Percentiles rank a stretch among this genome's conserved stretches.
These are phyloP conservation scores for Sitodiplosis mosellana DNA, from an alignment of 1,140 invertebrate species.

Conservation along the genomic window DNA sequence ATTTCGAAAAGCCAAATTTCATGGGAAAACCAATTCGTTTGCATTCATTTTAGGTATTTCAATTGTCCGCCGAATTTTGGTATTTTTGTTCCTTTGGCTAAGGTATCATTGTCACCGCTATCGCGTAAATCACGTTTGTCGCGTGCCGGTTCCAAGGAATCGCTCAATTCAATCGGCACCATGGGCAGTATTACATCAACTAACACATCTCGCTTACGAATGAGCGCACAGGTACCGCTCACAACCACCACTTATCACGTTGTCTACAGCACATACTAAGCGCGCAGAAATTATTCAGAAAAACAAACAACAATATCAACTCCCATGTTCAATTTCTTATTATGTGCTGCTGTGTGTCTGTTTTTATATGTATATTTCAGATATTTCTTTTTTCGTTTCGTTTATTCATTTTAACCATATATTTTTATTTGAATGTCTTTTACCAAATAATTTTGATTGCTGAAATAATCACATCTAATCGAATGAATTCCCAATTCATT, in stretches of 20 bases:
- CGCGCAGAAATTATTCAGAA: neutral
- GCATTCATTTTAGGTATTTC: slow-evolving; percentile 60
- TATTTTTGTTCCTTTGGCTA: slow-evolving; percentile 76
- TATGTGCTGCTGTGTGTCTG: neutral
- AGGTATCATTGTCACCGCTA: slow-evolving; percentile 68
- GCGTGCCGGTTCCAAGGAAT: slow-evolving; percentile 67
- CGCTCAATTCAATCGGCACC: slow-evolving; percentile 56
- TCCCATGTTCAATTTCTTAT: neutral
- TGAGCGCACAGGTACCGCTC: slow-evolving; percentile 23
- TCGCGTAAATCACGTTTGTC: slow-evolving; percentile 45
- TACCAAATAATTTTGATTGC: too few relatives aligned
- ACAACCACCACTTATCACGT: neutral
- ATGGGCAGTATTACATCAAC: slow-evolving; percentile 49
- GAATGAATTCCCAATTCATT: neutral
- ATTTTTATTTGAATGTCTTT: neutral
- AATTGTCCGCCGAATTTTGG: slow-evolving; percentile 78
- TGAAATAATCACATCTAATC: too few relatives aligned
- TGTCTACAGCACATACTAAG: neutral
- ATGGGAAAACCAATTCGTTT: neutral
- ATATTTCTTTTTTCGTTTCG: neutral
- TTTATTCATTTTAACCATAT: neutral
- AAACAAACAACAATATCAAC: neutral
- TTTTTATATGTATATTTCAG: neutral
- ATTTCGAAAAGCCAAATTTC: too few relatives aligned
- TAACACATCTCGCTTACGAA: slow-evolving; percentile 23